A percentile compares a stretch with the other conserved stretches of the same genome.
These are phyloP conservation scores for Puntigrus tetrazona DNA, from an alignment of 2,113 vertebrate genomes.

Conservation along the genomic window DNA sequence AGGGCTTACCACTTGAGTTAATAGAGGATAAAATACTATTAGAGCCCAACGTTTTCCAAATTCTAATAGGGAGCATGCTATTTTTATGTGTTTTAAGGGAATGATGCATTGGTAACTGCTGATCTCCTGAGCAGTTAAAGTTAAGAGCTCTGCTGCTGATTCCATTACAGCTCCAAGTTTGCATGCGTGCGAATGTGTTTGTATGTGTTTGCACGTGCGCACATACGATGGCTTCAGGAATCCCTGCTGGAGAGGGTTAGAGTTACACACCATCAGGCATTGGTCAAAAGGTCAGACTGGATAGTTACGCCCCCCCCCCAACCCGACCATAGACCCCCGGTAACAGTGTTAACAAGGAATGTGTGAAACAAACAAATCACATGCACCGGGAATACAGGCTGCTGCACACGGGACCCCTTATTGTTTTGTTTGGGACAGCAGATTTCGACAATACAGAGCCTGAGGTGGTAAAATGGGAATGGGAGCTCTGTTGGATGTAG, in stretches of 20 bases:
- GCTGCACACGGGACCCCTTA: neutral
- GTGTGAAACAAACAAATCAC: constrained; percentile 69
- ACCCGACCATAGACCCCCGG: neutral
- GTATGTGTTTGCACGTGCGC: constrained; percentile 40
- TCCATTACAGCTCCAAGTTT: constrained; percentile 23
- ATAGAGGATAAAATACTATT: constrained; percentile 22
- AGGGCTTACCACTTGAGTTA: neutral
- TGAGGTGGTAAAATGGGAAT: neutral
- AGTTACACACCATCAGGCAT: constrained; percentile 20
- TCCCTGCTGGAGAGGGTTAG: constrained; percentile 7
- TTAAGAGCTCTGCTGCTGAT: constrained; percentile 34
- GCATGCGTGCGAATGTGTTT: constrained; percentile 34
- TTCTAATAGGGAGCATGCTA: neutral
- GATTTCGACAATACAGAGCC: constrained; percentile 10
- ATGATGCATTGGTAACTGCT: constrained; percentile 3
- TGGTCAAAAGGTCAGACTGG: constrained; percentile 46
- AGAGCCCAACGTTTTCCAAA: constrained; percentile 20
- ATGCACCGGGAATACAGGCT: constrained; percentile 5
- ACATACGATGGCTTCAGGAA: constrained; percentile 19
- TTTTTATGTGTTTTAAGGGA: constrained; percentile 20
- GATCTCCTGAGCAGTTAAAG: constrained; percentile 20
- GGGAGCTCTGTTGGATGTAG: constrained; percentile 30
- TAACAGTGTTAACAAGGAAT: constrained; percentile 64
- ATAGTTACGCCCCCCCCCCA: constrained; percentile 23
- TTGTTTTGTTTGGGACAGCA: constrained; percentile 31